phyloP scores from a whole-genome alignment of 2,888 invertebrate genomes.

The Drosophila stalkeri region DNA sequence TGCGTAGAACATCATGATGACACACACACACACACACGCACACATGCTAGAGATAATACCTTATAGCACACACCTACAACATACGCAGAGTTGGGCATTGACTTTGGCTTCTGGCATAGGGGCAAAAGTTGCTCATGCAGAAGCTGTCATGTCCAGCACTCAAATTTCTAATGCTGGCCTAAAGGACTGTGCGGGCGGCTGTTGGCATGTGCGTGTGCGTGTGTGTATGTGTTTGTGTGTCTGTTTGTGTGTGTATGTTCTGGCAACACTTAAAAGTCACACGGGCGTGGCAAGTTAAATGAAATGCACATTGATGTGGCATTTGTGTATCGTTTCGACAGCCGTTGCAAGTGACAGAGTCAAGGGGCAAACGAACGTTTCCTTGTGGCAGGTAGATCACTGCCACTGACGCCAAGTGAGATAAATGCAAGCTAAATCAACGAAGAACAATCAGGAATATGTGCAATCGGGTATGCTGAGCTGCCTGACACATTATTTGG shows the following conservation, averaged over 20 bases:
- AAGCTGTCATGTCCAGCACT: slow-evolving; percentile 82
- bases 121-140: slow-evolving; percentile 78
- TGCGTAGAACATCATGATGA: slow-evolving; percentile 71
- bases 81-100: slow-evolving; percentile 33
- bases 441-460: neutral
- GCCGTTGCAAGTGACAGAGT: slow-evolving; percentile 52
- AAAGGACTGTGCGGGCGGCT: slow-evolving; percentile 26
- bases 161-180: slow-evolving; percentile 66
- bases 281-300: slow-evolving; percentile 81
- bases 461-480: neutral
- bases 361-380: slow-evolving; percentile 3
- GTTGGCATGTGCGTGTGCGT: slow-evolving; percentile 16
- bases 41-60: slow-evolving; percentile 70
- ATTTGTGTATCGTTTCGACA: slow-evolving; percentile 60
- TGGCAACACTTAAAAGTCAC: slow-evolving; percentile 79
- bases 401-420: slow-evolving; percentile 49
- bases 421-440: slow-evolving; percentile 51
- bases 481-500: neutral
- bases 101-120: slow-evolving; percentile 63
- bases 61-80: slow-evolving; percentile 79
- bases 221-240: slow-evolving; percentile 31
- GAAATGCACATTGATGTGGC: slow-evolving; percentile 80
- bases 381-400: slow-evolving; percentile 30
- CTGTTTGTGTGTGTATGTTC: slow-evolving; percentile 16
- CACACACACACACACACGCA: slow-evolving; percentile 42